phyloP scores from a whole-genome alignment of 2,888 invertebrate species.

The Laothoe populi region DNA sequence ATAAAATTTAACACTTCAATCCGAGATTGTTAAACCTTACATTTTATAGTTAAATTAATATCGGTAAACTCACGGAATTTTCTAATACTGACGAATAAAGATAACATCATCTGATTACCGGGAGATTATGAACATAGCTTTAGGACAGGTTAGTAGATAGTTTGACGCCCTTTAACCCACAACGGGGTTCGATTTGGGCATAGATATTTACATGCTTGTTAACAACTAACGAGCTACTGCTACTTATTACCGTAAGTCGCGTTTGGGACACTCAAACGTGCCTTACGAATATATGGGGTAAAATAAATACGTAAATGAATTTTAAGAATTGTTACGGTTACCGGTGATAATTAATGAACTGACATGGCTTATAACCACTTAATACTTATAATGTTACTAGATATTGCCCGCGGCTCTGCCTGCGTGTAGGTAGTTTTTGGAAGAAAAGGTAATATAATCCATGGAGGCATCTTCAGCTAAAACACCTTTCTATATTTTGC shows the following conservation, averaged over 20 bases:
- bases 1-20: neutral
- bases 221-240: neutral
- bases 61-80: neutral
- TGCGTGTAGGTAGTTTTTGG: no score
- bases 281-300: no score
- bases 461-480: no score
- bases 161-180: conserved; percentile 10
- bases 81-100: neutral
- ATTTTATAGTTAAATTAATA: conserved; percentile 8
- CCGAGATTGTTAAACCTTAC: neutral
- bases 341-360: no score
- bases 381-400: no score
- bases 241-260: neutral
- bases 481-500: no score
- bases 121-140: neutral
- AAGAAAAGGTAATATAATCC: no score
- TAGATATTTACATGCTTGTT: conserved; percentile 7
- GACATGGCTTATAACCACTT: no score
- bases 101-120: conserved; percentile 3
- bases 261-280: no score
- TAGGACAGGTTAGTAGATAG: neutral
- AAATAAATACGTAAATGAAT: no score
- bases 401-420: no score
- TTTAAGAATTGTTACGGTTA: no score
- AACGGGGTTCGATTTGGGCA: neutral